Base-by-base conservation (phyloP, 2,113 vertebrate genomes). In the Gorsachius goisagi region DNA sequence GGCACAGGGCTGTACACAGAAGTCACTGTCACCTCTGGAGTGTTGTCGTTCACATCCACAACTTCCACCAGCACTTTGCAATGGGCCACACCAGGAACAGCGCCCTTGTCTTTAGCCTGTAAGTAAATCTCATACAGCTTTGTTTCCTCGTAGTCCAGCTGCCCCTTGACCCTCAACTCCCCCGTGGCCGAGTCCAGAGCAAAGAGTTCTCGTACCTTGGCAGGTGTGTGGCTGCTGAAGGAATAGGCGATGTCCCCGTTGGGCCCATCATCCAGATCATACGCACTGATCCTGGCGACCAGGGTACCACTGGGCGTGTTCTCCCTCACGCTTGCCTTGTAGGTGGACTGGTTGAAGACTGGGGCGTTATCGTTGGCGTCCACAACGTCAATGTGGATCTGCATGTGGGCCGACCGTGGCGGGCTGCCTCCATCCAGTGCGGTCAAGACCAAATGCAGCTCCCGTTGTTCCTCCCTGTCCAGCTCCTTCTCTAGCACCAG, bases 221-320 rank as follows among this genome's bases (percentile, higher is more conserved):
- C 93, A 0, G 98, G 97, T 2, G 97, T 98, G 95, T 98, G 98
- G 64, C 98, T 98, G 78, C 98, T 97, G 85, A 98, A 98, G 28
- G 98, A 98, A 60, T 98, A 98, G 75, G 97, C 2, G 2, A 99
- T 97, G 39, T 98, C 98, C 13, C 98, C 98, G 1, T 99, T 99
- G 80, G 96, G 94, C 41, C 98, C 98, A 87, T 98, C 98, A 79
- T 99, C 98, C 94, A 98, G 96, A 67, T 99, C 98, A 0, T 98
- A 98, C 0, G 98, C 98, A 6, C 49, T 94, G 62, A 98, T 96
- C 49, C 64, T 96, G 44, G 97, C 86, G 2, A 99, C 96, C 41
- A 97, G 86, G 10, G 98, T 97, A 37, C 97, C 97, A 0, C 92
- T 88, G 55, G 91, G 74, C 0, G 95, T 97, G 90, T 98, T 98